Percentiles rank a stretch among this genome's conserved stretches.
Evolutionary conservation across 2,113 vertebrate species (phyloP).

Genomic region (Sebastes fasciatus): DNA sequence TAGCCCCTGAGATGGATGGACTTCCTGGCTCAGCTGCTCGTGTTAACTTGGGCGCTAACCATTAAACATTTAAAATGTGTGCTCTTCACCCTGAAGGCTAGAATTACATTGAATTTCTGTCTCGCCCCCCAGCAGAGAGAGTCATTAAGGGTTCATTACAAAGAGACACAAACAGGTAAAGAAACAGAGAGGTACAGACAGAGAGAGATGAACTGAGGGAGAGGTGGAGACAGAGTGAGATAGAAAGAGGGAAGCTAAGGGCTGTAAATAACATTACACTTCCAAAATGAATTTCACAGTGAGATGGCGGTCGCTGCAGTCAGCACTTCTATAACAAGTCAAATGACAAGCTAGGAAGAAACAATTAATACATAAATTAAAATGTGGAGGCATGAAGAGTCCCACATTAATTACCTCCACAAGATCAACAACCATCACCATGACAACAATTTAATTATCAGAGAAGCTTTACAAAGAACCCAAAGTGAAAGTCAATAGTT

Average conservation of each 20-base stretch:
- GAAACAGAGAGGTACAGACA: background rate
- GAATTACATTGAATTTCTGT: slow-evolving; percentile 14
- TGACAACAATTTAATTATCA: background rate
- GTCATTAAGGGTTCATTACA: slow-evolving; percentile 55
- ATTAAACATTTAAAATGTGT: slow-evolving; percentile 47
- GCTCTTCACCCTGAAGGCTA: slow-evolving; percentile 41
- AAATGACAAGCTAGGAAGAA: background rate
- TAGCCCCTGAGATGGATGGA: slow-evolving; percentile 2
- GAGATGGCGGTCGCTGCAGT: slow-evolving; percentile 18
- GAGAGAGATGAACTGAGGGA: background rate
- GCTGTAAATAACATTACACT: slow-evolving; percentile 47
- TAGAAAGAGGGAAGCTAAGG: background rate
- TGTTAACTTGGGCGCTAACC: slow-evolving; percentile 17
- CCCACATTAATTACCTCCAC: background rate
- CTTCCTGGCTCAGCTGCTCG: slow-evolving; percentile 31
- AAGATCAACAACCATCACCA: background rate
- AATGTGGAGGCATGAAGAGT: background rate
- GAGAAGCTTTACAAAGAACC: background rate
- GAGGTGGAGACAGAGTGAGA: slow-evolving; percentile 8
- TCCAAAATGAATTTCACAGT: slow-evolving; percentile 56
- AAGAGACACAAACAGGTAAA: slow-evolving; percentile 16
- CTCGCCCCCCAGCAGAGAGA: slow-evolving; percentile 4
- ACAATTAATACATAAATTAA: slow-evolving; percentile 4
- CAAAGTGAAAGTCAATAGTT: too few relatives aligned
- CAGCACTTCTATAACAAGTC: background rate